A percentile compares a stretch with the other conserved stretches of the same genome.
phyloP scores from a whole-genome alignment of 2,113 vertebrate species.

The Paradisaea rubra region DNA sequence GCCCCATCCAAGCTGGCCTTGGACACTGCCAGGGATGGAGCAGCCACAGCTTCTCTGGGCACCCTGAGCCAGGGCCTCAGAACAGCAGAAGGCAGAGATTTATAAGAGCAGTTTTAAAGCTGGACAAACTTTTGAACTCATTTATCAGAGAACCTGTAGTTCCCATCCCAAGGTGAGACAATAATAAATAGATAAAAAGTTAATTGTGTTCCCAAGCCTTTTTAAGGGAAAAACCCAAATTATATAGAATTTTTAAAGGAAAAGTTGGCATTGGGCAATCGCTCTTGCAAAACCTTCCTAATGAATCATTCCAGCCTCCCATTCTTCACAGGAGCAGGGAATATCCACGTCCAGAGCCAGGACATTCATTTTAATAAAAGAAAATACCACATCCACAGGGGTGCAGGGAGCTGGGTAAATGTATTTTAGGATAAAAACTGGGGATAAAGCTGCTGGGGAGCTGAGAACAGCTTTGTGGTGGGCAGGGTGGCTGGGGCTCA shows the following conservation, averaged over 20 bases:
- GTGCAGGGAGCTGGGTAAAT: neutral
- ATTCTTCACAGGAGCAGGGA: neutral
- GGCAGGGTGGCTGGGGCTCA: neutral
- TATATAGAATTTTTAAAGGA: neutral
- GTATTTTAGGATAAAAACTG: neutral
- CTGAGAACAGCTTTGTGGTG: neutral
- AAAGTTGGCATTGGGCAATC: neutral
- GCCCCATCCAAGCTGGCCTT: accelerated
- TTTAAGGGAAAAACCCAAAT: neutral
- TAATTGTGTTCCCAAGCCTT: neutral
- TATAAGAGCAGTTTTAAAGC: neutral
- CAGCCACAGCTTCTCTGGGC: neutral
- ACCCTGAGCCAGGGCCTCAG: neutral
- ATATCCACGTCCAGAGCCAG: neutral
- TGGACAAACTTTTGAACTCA: neutral
- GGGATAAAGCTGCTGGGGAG: neutral
- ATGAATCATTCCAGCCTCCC: neutral
- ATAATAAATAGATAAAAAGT: neutral
- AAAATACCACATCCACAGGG: neutral
- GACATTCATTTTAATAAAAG: neutral
- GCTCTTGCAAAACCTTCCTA: neutral
- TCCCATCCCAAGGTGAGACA: neutral
- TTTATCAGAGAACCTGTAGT: neutral
- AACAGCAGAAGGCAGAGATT: neutral
- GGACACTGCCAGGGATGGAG: neutral